Evolutionary conservation across 2,113 vertebrate species (phyloP).

Genomic region (Myotis brandtii): DNA sequence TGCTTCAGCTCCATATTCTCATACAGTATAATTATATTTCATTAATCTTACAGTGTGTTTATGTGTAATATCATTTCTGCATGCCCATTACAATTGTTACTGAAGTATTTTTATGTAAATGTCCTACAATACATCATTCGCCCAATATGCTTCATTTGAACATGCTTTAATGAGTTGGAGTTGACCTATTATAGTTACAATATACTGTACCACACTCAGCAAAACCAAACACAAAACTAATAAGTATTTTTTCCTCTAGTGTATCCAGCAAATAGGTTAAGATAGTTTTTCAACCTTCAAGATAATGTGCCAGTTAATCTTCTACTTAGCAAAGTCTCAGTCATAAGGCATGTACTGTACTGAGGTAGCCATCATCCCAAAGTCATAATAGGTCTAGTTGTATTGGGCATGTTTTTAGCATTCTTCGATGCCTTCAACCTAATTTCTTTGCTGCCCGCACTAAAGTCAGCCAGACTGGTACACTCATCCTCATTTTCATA

Average conservation of each 20-base stretch:
- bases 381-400: background rate
- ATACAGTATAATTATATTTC: slow-evolving; percentile 79
- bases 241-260: background rate
- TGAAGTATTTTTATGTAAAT: slow-evolving; percentile 81
- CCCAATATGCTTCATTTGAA: slow-evolving; percentile 78
- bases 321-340: slow-evolving; percentile 10
- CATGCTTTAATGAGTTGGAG: slow-evolving; percentile 70
- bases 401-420: background rate
- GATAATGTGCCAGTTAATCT: background rate
- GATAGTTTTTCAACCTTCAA: background rate
- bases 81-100: slow-evolving; percentile 75
- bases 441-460: slow-evolving; percentile 34
- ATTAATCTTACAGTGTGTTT: slow-evolving; percentile 81
- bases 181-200: slow-evolving; percentile 75
- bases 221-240: slow-evolving; percentile 76
- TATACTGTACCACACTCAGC: slow-evolving; percentile 66
- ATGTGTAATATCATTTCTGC: slow-evolving; percentile 81
- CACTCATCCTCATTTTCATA: background rate
- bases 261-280: background rate
- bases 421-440: slow-evolving; percentile 14
- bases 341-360: background rate
- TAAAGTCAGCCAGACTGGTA: slow-evolving; percentile 18
- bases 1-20: slow-evolving; percentile 70
- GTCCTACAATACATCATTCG: slow-evolving; percentile 78
- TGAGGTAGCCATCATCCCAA: background rate